A percentile compares a stretch with the other conserved stretches of the same genome.
Conservation (phyloP, 2,797 vertebrate species). For the Meda fulgida region DNA sequence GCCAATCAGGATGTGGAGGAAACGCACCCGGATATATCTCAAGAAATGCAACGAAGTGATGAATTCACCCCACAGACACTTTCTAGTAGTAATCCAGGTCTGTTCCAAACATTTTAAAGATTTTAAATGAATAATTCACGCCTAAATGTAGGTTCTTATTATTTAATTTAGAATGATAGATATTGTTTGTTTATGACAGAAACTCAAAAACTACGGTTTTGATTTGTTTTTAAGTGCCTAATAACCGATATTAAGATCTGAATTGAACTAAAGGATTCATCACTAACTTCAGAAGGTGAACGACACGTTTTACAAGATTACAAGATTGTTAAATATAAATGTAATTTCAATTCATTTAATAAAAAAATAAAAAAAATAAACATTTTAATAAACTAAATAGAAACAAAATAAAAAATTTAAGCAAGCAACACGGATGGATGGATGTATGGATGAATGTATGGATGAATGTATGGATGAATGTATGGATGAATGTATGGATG, state of each 20-base stretch:
- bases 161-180: not conserved
- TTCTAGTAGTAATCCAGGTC: constrained; percentile 30
- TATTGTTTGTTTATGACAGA: not conserved
- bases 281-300: not conserved
- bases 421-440: not conserved
- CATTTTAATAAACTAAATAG: not conserved
- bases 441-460: no score
- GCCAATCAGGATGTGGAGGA: constrained; percentile 5
- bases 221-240: not conserved
- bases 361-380: fast-evolving
- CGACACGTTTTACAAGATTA: not conserved
- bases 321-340: not conserved
- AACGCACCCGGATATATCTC: not conserved
- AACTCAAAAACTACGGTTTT: not conserved
- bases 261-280: not conserved
- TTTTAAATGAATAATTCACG: not conserved
- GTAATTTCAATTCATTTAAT: no score
- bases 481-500: no score
- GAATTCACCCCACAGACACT: not conserved
- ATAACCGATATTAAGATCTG: not conserved
- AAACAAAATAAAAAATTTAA: not conserved
- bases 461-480: not conserved
- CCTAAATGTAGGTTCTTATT: not conserved
- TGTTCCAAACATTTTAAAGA: not conserved
- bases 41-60: not conserved